phyloP scores from a whole-genome alignment of 1,140 invertebrate species.

The Maconellicoccus hirsutus region DNA sequence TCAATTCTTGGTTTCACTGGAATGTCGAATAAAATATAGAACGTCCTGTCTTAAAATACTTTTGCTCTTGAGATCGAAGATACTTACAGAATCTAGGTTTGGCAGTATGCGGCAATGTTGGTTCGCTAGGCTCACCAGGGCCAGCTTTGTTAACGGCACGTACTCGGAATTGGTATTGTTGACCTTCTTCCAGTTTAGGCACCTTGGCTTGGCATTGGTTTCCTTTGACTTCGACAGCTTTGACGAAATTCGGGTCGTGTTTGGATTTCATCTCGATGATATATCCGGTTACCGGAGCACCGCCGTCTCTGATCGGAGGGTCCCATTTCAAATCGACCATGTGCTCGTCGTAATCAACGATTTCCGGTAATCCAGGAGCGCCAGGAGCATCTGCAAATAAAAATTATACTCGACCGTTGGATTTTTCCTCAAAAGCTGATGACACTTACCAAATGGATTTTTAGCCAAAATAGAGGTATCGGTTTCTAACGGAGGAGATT shows the following conservation, averaged over 20 bases:
- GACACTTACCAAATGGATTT: constrained; percentile 73
- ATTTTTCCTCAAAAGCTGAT: not conserved
- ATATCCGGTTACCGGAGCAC: constrained; percentile 90
- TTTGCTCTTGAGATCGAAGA: constrained; percentile 12
- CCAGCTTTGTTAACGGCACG: constrained; percentile 93
- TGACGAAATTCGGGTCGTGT: constrained; percentile 47
- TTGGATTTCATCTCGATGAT: constrained; percentile 79
- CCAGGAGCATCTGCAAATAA: constrained; percentile 55
- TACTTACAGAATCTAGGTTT: constrained; percentile 80
- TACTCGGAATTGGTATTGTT: constrained; percentile 91
- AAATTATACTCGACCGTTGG: constrained; percentile 1
- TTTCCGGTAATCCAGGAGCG: constrained; percentile 81
- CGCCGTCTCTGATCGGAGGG: constrained; percentile 85
- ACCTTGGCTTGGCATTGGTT: constrained; percentile 70
- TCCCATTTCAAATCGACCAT: constrained; percentile 94
- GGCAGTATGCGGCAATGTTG: constrained; percentile 88
- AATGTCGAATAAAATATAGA: too few species aligned
- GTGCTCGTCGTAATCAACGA: constrained; percentile 85
- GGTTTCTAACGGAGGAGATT: constrained; percentile 83
- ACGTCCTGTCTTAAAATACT: too few species aligned
- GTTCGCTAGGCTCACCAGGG: constrained; percentile 84
- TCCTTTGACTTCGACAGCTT: constrained; percentile 65
- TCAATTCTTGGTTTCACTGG: constrained; percentile 87
- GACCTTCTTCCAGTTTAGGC: constrained; percentile 80
- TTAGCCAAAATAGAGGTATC: constrained; percentile 80